Evolutionary conservation across 92 coral and sea anemone genomes (phyloP).

Genomic region (Phenganax subtilis): DNA sequence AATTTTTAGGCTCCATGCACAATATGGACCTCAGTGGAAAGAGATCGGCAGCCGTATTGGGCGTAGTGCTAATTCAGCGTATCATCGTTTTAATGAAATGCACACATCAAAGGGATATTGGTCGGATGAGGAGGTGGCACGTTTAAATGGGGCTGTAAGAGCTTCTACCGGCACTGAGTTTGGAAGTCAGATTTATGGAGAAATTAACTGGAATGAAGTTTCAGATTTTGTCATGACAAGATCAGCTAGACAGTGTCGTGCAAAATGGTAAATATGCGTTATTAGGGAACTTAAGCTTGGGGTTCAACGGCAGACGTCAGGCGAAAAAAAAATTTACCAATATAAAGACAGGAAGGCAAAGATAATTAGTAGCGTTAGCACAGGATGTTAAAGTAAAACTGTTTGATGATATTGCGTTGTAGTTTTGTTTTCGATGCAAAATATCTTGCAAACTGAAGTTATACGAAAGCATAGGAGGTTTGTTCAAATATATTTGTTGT

Average conservation of each 20-base stretch:
- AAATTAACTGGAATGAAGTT: constrained; percentile 12
- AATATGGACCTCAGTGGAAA: constrained; percentile 27
- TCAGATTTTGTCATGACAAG: constrained; percentile 14
- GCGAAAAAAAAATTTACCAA: too few species aligned
- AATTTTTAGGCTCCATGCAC: constrained; percentile 8
- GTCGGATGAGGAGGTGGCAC: constrained; percentile 1
- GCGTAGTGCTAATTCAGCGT: constrained; percentile 18
- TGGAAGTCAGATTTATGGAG: constrained; percentile 17
- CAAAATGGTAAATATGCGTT: constrained; percentile 19
- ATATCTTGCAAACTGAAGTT: too few species aligned
- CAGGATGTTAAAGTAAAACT: too few species aligned
- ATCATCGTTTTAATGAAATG: neutral
- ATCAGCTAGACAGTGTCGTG: constrained; percentile 19
- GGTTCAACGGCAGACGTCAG: too few species aligned
- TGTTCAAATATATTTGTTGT: neutral
- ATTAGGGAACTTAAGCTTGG: neutral
- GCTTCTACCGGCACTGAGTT: constrained; percentile 28
- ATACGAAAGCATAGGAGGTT: too few species aligned
- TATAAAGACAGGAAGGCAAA: too few species aligned
- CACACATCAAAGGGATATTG: constrained; percentile 10
- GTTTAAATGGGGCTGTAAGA: constrained; percentile 27
- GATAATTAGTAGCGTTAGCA: too few species aligned
- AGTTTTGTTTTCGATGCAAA: too few species aligned
- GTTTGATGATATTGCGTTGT: too few species aligned
- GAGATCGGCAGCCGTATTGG: constrained; percentile 20